Conservation (phyloP, 2,888 invertebrate species). For the Mythimna vitellina region DNA sequence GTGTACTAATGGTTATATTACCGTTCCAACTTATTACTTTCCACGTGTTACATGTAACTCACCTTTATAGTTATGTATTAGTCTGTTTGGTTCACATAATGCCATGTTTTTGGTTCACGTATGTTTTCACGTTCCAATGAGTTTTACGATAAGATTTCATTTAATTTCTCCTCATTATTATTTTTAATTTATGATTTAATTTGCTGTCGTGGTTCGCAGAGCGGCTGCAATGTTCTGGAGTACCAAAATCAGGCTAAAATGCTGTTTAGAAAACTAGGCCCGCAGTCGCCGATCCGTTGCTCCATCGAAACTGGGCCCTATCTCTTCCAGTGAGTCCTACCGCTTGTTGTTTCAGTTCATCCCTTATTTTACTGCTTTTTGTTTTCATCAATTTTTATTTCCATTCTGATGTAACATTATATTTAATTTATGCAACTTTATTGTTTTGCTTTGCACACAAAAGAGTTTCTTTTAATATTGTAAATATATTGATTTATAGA, state of each 20-base stretch:
- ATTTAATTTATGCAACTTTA: conserved; percentile 30
- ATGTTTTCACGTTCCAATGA: conserved; percentile 56
- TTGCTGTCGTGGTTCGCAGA: conserved; percentile 92
- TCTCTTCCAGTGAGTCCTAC: conserved; percentile 97
- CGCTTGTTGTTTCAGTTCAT: conserved; percentile 76
- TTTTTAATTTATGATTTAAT: conserved; percentile 75
- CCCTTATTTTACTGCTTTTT: conserved; percentile 60
- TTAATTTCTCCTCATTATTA: conserved; percentile 67
- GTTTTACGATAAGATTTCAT: conserved; percentile 60
- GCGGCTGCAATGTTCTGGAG: conserved; percentile 97
- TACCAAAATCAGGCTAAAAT: conserved; percentile 99
- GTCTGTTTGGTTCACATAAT: conserved; percentile 25
- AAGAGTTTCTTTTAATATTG: neutral
- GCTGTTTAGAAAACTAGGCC: conserved; percentile 98
- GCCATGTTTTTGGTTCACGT: conserved; percentile 34
- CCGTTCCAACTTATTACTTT: conserved; percentile 10
- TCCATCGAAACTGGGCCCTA: conserved; percentile 99
- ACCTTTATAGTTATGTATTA: conserved; percentile 20
- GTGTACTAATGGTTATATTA: conserved; percentile 33
- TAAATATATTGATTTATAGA: neutral
- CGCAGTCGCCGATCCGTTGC: conserved; percentile 97
- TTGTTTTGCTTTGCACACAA: conserved; percentile 12
- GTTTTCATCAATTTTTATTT: conserved; percentile 14
- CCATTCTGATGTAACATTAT: conserved; percentile 39
- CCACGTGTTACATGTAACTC: conserved; percentile 34